These are phyloP conservation scores for Marmota flaviventris DNA, from an alignment of 2,113 vertebrate species.

Conservation along the genomic window DNA sequence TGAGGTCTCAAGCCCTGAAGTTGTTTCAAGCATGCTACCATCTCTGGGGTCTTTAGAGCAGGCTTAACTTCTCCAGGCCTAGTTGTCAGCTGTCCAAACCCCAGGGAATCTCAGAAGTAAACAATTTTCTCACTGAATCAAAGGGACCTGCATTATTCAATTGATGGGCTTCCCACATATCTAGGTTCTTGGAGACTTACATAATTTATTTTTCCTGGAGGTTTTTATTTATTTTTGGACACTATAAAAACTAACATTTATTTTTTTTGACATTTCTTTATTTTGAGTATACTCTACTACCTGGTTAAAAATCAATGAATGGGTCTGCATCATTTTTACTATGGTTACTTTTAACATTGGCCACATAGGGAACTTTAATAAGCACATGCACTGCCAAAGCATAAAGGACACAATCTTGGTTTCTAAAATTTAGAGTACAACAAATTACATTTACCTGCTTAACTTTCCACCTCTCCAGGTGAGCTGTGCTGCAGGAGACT, in stretches of 20 bases:
- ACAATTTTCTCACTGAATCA: background rate
- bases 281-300: background rate
- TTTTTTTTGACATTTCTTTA: background rate
- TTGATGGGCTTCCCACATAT: background rate
- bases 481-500: background rate
- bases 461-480: background rate
- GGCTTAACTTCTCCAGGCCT: background rate
- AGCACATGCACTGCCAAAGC: background rate
- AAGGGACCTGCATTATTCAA: background rate
- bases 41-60: background rate
- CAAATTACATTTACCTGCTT: background rate
- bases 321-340: constrained; percentile 12
- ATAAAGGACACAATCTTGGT: background rate
- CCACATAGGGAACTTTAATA: background rate
- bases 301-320: background rate
- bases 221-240: background rate
- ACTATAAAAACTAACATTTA: background rate
- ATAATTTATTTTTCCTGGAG: background rate
- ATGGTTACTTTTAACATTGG: background rate
- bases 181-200: background rate
- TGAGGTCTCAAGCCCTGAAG: background rate
- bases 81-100: background rate
- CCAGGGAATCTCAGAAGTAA: background rate
- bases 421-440: background rate
- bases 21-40: background rate